phyloP scores from a whole-genome alignment of 2,113 vertebrate genomes.

The Nesogale talazaci region DNA sequence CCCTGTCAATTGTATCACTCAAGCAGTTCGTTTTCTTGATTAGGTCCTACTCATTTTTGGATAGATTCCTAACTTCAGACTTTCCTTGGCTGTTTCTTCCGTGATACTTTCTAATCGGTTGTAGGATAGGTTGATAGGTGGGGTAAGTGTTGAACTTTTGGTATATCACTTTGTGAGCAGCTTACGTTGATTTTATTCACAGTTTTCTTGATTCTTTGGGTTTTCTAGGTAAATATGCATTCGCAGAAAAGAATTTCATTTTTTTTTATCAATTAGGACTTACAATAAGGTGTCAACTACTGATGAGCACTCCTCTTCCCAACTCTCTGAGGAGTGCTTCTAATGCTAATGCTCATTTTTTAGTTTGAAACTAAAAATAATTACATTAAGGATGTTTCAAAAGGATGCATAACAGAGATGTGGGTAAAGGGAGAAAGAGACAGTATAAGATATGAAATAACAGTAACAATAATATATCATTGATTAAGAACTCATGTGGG shows the following conservation, averaged over 20 bases:
- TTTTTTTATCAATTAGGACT: constrained; percentile 3
- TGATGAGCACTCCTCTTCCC: not conserved
- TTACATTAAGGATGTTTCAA: not conserved
- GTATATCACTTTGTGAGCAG: constrained; percentile 8
- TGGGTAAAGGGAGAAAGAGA: too few relatives aligned
- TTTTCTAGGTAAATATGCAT: not conserved
- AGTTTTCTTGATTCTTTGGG: not conserved
- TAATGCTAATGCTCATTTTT: constrained; percentile 57
- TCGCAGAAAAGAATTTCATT: constrained; percentile 13
- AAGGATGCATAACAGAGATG: too few relatives aligned
- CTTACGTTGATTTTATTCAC: constrained; percentile 17
- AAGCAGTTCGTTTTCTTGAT: not conserved
- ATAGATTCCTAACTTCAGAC: not conserved
- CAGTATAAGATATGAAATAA: too few relatives aligned
- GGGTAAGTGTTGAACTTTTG: constrained; percentile 34
- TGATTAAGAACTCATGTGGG: too few relatives aligned
- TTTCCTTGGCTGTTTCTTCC: constrained; percentile 24
- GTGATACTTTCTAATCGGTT: not conserved
- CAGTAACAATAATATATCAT: too few relatives aligned
- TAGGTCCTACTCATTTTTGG: constrained; percentile 16
- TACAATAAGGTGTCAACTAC: constrained; percentile 8
- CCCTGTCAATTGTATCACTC: not conserved
- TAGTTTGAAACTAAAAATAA: constrained; percentile 38
- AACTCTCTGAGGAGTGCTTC: not conserved
- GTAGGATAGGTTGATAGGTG: not conserved